phyloP scores from a whole-genome alignment of 1,140 invertebrate genomes.

The Pseudomyrmex pallidus region DNA sequence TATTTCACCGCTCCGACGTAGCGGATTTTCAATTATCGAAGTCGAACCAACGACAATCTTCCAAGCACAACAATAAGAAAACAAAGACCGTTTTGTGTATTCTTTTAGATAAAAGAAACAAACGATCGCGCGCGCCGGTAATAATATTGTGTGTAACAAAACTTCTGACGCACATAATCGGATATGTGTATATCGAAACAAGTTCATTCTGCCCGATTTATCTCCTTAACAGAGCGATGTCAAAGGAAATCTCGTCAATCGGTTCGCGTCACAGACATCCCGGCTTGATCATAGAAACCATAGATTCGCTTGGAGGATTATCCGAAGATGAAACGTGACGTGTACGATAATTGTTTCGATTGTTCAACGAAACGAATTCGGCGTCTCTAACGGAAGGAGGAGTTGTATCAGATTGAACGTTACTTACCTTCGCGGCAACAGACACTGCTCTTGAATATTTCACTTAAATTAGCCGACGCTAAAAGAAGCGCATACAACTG shows the following conservation, averaged over 20 bases:
- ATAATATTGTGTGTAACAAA: neutral
- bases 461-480: conserved; percentile 40
- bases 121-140: neutral
- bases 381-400: neutral
- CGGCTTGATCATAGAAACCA: conserved; percentile 1
- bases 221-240: neutral
- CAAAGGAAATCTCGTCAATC: conserved; percentile 32
- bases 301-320: conserved; percentile 16
- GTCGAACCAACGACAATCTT: neutral
- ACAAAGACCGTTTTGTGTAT: neutral
- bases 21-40: neutral
- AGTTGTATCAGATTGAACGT: conserved; percentile 30
- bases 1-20: conserved; percentile 10
- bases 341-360: conserved; percentile 24
- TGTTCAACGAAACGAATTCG: neutral
- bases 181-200: neutral
- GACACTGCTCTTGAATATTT: conserved; percentile 33
- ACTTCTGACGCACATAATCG: neutral
- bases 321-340: conserved; percentile 22
- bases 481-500: conserved; percentile 22
- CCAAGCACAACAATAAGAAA: neutral
- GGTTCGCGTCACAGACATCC: neutral
- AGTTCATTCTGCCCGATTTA: conserved; percentile 4
- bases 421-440: conserved; percentile 28
- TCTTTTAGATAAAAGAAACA: neutral